Evolutionary conservation across 1,140 invertebrate genomes (phyloP).

Genomic region (Bombus pyrosoma): DNA sequence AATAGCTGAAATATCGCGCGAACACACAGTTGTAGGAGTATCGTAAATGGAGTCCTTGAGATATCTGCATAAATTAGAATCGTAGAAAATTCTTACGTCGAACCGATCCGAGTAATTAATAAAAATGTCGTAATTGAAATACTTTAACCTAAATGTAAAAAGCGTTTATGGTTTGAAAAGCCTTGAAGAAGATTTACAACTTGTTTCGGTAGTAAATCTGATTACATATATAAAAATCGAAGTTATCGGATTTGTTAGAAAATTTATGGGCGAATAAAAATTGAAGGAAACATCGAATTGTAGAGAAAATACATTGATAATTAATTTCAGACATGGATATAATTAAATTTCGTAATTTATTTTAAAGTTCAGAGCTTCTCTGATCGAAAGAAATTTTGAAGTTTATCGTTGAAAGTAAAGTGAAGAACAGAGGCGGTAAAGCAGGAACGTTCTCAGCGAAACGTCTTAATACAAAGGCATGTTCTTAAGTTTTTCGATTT

Average conservation of each 20-base stretch:
- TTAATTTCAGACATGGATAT: too few relatives aligned
- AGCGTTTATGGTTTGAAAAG: background rate
- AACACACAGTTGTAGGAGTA: background rate
- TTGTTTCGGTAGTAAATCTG: too few relatives aligned
- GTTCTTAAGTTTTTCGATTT: constrained; percentile 9
- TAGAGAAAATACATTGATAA: too few relatives aligned
- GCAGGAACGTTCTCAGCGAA: background rate
- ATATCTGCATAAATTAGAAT: background rate
- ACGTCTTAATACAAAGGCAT: background rate
- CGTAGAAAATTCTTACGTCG: background rate
- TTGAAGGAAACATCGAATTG: background rate
- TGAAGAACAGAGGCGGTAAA: background rate
- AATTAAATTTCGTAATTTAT: background rate
- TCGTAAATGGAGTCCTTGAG: background rate
- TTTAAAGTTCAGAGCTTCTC: background rate
- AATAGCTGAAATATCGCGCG: background rate
- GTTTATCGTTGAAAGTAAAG: constrained; percentile 11
- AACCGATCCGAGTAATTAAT: background rate
- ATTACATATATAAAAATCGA: too few relatives aligned
- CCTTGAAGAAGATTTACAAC: too few relatives aligned
- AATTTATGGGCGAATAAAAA: too few relatives aligned
- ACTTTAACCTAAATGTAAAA: background rate
- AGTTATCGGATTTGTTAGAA: too few relatives aligned
- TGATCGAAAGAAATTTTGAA: background rate
- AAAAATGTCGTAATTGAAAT: background rate